phyloP scores from a whole-genome alignment of 2,113 vertebrate genomes.

The Phaethon lepturus region DNA sequence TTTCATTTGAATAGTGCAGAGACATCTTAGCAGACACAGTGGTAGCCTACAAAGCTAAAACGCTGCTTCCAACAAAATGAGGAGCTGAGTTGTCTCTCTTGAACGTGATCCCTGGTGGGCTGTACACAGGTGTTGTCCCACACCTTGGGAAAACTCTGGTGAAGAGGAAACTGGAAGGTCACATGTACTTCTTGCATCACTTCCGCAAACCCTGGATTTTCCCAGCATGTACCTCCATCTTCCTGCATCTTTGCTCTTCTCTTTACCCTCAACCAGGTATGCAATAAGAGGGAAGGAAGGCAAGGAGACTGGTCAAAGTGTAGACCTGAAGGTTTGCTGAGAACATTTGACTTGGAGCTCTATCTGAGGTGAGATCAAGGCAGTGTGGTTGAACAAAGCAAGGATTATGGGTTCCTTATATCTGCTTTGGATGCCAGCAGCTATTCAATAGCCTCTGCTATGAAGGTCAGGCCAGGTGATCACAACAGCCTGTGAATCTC shows the following conservation, averaged over 20 bases:
- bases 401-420: background rate
- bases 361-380: background rate
- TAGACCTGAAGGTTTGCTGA: background rate
- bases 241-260: background rate
- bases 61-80: background rate
- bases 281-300: background rate
- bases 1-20: background rate
- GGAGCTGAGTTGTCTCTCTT: background rate
- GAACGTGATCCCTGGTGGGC: background rate
- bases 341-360: background rate
- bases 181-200: background rate
- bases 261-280: background rate
- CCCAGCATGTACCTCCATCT: background rate
- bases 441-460: background rate
- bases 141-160: background rate
- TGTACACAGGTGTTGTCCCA: background rate
- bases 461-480: background rate
- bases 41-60: background rate
- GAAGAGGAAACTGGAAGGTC: background rate
- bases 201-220: background rate
- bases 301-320: background rate
- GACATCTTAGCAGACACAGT: background rate
- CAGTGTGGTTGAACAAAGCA: background rate
- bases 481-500: background rate
- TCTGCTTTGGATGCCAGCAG: background rate